Conservation (phyloP, 2,113 vertebrate species). For the Pao palembangensis region DNA sequence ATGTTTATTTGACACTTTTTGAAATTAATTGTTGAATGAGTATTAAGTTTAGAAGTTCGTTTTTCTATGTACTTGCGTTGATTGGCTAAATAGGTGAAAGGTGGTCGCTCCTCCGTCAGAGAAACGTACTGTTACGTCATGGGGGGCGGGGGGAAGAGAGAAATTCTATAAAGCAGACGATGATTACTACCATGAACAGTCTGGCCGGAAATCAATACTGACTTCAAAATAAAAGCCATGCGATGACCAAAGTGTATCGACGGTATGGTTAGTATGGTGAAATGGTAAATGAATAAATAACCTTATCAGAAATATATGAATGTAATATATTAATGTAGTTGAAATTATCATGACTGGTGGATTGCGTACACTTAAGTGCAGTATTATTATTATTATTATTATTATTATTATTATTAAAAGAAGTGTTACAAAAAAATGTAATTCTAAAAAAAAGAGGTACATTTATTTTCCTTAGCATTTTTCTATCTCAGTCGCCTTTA, state of each 20-base stretch:
- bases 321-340: neutral
- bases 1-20: neutral
- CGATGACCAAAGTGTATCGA: neutral
- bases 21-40: neutral
- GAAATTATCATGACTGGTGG: neutral
- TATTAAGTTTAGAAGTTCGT: no score
- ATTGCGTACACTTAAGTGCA: neutral
- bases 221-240: constrained; percentile 39
- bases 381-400: no score
- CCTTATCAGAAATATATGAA: no score
- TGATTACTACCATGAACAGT: neutral
- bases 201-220: constrained; percentile 1
- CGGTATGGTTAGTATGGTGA: neutral
- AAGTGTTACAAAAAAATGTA: no score
- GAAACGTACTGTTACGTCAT: constrained; percentile 55
- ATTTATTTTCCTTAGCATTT: no score
- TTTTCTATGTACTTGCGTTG: no score
- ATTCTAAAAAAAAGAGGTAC: no score
- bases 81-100: constrained; percentile 57
- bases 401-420: no score
- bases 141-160: neutral
- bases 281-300: no score
- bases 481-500: no score
- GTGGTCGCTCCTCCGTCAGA: constrained; percentile 36
- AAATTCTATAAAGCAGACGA: neutral